Percentiles rank a stretch among this genome's conserved stretches.
Conservation (phyloP, 1,140 invertebrate species). For the Tetranychus cinnabarinus region DNA sequence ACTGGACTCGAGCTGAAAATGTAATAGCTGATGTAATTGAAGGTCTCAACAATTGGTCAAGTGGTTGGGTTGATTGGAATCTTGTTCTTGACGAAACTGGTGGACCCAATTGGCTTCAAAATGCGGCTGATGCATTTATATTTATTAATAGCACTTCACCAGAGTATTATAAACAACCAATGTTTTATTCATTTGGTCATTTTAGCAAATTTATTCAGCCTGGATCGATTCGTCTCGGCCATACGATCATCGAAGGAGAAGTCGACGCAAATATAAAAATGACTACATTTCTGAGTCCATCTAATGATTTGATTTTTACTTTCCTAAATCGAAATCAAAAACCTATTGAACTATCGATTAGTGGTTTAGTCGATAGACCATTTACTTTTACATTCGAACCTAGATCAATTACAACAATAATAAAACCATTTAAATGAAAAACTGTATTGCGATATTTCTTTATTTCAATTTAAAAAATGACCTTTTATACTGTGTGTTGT, state of each 20-base stretch:
- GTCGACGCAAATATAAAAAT: too few relatives aligned
- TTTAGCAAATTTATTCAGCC: slow-evolving; percentile 17
- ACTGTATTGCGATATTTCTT: background rate
- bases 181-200: slow-evolving; percentile 29
- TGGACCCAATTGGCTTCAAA: slow-evolving; percentile 26
- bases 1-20: slow-evolving; percentile 4
- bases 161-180: slow-evolving; percentile 30
- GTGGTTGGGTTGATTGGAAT: slow-evolving; percentile 29
- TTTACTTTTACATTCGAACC: too few relatives aligned
- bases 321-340: too few relatives aligned
- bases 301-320: too few relatives aligned
- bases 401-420: too few relatives aligned
- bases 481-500: too few relatives aligned
- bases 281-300: too few relatives aligned
- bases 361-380: too few relatives aligned
- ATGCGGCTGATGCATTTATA: slow-evolving; percentile 25
- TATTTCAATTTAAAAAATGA: too few relatives aligned
- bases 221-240: background rate
- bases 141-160: slow-evolving; percentile 20
- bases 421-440: too few relatives aligned
- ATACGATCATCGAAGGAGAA: background rate
- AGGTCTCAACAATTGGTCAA: slow-evolving; percentile 20
- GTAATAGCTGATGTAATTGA: slow-evolving; percentile 14
- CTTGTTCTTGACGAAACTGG: slow-evolving; percentile 24
- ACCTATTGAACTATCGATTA: too few relatives aligned